Evolutionary conservation across 1,140 invertebrate genomes (phyloP).

Genomic region (Proales similis): DNA sequence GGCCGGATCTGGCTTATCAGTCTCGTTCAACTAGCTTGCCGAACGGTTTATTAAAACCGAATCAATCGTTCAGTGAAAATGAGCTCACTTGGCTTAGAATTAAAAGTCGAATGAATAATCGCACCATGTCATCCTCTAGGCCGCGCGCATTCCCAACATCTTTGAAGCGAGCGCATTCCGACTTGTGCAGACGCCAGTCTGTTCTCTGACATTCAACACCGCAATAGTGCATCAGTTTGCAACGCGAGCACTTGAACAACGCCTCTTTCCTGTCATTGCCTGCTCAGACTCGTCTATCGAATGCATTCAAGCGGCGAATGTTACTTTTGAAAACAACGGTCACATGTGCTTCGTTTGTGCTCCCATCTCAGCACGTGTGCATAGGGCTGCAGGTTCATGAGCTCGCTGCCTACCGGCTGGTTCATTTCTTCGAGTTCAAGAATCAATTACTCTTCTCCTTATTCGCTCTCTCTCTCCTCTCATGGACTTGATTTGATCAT

Average conservation of each 20-base stretch:
- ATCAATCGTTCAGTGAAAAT: too few relatives aligned
- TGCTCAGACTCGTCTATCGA: too few relatives aligned
- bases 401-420: too few relatives aligned
- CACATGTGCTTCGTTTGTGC: too few relatives aligned
- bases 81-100: conserved; percentile 7
- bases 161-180: neutral
- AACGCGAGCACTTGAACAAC: conserved; percentile 4
- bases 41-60: neutral
- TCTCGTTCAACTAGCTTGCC: neutral
- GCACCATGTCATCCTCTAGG: conserved; percentile 18
- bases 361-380: too few relatives aligned
- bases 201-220: conserved; percentile 8
- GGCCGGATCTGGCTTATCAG: neutral
- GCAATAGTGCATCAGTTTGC: conserved; percentile 29
- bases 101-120: conserved; percentile 8
- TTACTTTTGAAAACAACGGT: too few relatives aligned
- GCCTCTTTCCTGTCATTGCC: neutral
- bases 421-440: too few relatives aligned
- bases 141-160: neutral
- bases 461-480: too few relatives aligned
- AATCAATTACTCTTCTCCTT: too few relatives aligned
- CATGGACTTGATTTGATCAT: too few relatives aligned
- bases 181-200: conserved; percentile 19
- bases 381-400: too few relatives aligned
- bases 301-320: too few relatives aligned